Base-by-base conservation (phyloP, 1,140 invertebrate genomes). In the Zophobas atratus region DNA sequence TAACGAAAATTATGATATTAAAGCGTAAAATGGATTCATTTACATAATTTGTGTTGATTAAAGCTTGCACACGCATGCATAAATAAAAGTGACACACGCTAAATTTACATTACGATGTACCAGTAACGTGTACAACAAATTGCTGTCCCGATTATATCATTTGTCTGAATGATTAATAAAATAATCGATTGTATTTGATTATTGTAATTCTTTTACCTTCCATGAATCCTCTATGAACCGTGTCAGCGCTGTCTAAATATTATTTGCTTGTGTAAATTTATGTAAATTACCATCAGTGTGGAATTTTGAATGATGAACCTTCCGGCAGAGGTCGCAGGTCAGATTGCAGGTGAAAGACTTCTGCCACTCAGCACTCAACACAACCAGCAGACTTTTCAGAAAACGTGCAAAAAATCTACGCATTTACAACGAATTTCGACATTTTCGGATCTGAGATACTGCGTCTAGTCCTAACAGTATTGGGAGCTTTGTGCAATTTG, bases 251-350 rank as follows among this genome's bases (percentile, higher is more conserved):
- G 60, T 67, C 38, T 8, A 39, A 63, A 63, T 63, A 63, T 6
- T 51, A 20, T 63, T 63, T 63, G 57, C 57, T 63, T 63, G 57
- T 67, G 60, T 67, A 67, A 67, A 67, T 67, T 67, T 67, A 67
- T 67, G 60, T 43, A 67, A 67, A 67, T 67, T 67, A 67, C 39
- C 39, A 41, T 67, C 39, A 41, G 39, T 32, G 60, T 43, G 33
- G 38, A 41, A 67, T 67, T 67, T 43, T 2, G 60, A 67, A 67
- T 67, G 60, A 67, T 67, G 60, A 67, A 67, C 60, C 60, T 67
- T 67, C 60, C 60, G 60, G 60, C 60, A 67, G 5, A 6, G 60
- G 60, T 67, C 60, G 60, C 39, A 8, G 60, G 60, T 67, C 60
- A 67, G 20, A 4, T 67, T 41, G 5, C 60, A 67, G 57, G 57